These are phyloP conservation scores for Drosophila pegasa DNA, from an alignment of 2,888 invertebrate genomes.

Conservation along the genomic window DNA sequence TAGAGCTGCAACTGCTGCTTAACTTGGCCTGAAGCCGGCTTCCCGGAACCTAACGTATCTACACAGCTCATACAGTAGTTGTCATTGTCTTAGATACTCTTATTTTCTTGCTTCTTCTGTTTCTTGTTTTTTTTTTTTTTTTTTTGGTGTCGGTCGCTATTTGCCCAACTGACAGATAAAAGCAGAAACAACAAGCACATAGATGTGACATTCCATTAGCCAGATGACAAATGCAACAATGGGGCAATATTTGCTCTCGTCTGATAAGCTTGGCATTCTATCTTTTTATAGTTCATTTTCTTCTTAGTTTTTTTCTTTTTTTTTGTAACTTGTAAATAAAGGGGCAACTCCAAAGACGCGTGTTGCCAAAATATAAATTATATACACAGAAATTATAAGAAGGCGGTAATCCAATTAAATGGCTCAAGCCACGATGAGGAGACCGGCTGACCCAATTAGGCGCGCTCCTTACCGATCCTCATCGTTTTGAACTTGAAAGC, in stretches of 20 bases:
- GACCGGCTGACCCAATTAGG: constrained; percentile 82
- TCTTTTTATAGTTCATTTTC: constrained; percentile 7
- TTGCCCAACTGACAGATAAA: constrained; percentile 63
- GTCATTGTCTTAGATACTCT: constrained; percentile 50
- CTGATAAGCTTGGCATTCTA: constrained; percentile 66
- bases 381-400: constrained; percentile 65
- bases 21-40: constrained; percentile 24
- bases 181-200: constrained; percentile 29
- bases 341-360: constrained; percentile 52
- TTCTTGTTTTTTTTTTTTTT: not conserved
- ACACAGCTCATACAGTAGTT: constrained; percentile 66
- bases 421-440: constrained; percentile 55
- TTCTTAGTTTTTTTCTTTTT: not conserved
- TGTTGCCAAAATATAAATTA: constrained; percentile 48
- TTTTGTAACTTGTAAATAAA: constrained; percentile 44
- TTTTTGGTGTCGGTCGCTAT: constrained; percentile 37
- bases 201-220: constrained; percentile 51
- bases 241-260: constrained; percentile 50
- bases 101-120: too few species aligned
- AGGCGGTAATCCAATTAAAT: constrained; percentile 84
- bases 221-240: constrained; percentile 41
- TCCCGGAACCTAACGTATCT: constrained; percentile 28
- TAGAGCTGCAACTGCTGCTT: constrained; percentile 68
- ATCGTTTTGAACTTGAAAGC: constrained; percentile 75
- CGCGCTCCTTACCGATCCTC: constrained; percentile 60